Base-by-base conservation (phyloP, 1,140 invertebrate species). In the Nilaparvata lugens region DNA sequence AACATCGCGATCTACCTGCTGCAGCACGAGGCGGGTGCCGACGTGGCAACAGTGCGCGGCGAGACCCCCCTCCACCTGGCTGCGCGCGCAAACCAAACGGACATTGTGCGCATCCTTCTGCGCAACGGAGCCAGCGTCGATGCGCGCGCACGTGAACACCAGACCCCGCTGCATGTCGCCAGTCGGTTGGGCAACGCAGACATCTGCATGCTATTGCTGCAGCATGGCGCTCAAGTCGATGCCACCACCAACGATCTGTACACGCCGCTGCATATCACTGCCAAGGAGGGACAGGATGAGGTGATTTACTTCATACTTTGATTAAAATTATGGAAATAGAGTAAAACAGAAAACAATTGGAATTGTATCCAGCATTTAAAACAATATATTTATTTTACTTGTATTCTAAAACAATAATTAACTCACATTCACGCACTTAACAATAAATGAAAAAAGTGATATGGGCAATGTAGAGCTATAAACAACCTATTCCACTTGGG, bases 21-120 rank as follows among this genome's bases (percentile, higher is more conserved):
- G 48, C 92, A 96, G 76, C 90, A 95, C 67, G 93, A 94, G 67
- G 95, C 96, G 56, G 90, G 86, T 73, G 89, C 93, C 18, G 95
- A 99, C 77, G 87, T 91, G 64, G 88, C 91, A 16, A 99, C 97
- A 1, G 91, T 98, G 85, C 82, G 97, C 43, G 96, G 96, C 9
- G 97, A 99, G 78, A 98, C 95, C 2, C 92, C 97, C 2, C 79
- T 99, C 24, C 97, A 99, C 78, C 83, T 99, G 64, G 97, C 97
- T 19, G 94, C 95, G 18, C 79, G 97, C 65, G 95, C 96, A 31
- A 97, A 98, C 76, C 91, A 94, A 76, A 85, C 83, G 0, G 86
- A 88, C 70, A 86, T 88, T 70, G 84, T 89, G 48, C 79, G 95
- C 57, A 96, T 98, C 73, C 80, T 99, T 60, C 80, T 98, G 40